Evolutionary conservation across 2,113 vertebrate species (phyloP).

Genomic region (Sander vitreus): DNA sequence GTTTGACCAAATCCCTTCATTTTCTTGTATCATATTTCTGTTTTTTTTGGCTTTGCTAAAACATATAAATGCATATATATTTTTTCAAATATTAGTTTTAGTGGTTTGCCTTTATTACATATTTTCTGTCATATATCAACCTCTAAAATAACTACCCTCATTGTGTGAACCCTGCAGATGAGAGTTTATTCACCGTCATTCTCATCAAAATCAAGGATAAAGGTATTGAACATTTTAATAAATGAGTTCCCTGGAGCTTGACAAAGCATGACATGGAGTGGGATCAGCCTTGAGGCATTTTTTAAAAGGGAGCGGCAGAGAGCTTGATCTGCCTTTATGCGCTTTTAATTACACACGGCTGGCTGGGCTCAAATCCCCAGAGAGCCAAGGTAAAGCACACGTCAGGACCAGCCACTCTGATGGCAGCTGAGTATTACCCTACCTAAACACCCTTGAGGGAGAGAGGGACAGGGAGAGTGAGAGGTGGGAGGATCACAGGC

Average conservation of each 20-base stretch:
- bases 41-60: neutral
- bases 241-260: slow-evolving; percentile 53
- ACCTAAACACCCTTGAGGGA: slow-evolving; percentile 53
- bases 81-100: neutral
- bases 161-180: neutral
- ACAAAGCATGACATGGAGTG: slow-evolving; percentile 43
- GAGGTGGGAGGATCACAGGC: slow-evolving; percentile 27
- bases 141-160: slow-evolving; percentile 9
- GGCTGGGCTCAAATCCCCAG: slow-evolving; percentile 70
- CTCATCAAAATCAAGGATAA: slow-evolving; percentile 48
- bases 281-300: slow-evolving; percentile 55
- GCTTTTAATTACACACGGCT: slow-evolving; percentile 80
- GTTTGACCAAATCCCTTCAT: neutral
- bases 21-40: neutral
- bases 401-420: slow-evolving; percentile 54
- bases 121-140: neutral
- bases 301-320: slow-evolving; percentile 56
- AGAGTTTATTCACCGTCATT: slow-evolving; percentile 19
- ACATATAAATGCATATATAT: neutral
- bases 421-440: slow-evolving; percentile 54
- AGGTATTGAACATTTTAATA: slow-evolving; percentile 48
- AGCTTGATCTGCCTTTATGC: slow-evolving; percentile 78
- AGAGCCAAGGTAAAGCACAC: slow-evolving; percentile 57
- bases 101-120: neutral
- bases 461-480: neutral